Evolutionary conservation across 2,113 vertebrate genomes (phyloP), one percentile per base, ranked within the genome.

Genomic region (Mystacornis crossleyi): DNA sequence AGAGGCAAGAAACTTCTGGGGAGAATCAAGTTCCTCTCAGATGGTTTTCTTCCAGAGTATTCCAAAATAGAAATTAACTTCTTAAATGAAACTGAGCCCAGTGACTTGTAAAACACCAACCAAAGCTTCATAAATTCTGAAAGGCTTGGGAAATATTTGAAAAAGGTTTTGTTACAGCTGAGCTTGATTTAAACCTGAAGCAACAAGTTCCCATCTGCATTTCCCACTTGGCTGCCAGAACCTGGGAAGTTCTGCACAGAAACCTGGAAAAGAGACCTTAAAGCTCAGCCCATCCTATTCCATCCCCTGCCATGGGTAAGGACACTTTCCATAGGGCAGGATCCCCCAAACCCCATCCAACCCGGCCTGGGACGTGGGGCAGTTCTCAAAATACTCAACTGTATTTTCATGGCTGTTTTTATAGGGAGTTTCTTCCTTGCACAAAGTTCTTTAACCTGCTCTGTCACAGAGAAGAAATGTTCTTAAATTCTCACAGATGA

Each of bases 31-130:
- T 69, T 96, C 74, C 62, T 73, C 75, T 77, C 91, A n/a, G 93
- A 24, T 42, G 75, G 26, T 57, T 92, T 67, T 93, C 88, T 94
- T 88, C 47, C 82, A 70, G 71, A 43, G 23, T 10, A 13, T 53
- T 81, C 47, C 43, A 64, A 94, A 90, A 67, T 29, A 90, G 36
- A 77, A 83, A 78, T 86, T 38, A 81, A 50, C 50, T 90, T 81
- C 61, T 78, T 61, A 66, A 73, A 42, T 85, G 42, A 71, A 94
- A 94, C 81, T 1, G 42, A 91, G 62, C 78, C 89, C 61, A 80
- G 72, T 90, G 54, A 13, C 65, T 96, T 92, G 90, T 78, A 78
- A 95, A 97, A 91, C 78, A 95, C 80, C 73, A 96, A 67, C 42
- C 48, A 60, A 69, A 91, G 81, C 70, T 23, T 92, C 77, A 42